A percentile compares a stretch with the other conserved stretches of the same genome.
phyloP scores from a whole-genome alignment of 2,797 vertebrate genomes.

The Spea hammondii region DNA sequence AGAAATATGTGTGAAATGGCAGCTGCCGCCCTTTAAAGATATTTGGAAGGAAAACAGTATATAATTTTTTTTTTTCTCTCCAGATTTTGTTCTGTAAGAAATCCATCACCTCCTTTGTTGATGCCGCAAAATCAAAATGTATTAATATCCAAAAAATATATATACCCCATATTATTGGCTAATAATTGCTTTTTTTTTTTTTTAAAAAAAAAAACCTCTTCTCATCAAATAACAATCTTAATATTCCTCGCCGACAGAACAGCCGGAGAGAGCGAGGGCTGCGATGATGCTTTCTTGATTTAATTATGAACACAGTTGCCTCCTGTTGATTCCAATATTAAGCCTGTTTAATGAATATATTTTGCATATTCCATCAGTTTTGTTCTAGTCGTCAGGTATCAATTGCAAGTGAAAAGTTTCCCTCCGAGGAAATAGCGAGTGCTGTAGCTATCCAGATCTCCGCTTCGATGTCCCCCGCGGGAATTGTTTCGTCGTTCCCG shows the following conservation, averaged over 20 bases:
- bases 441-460: too few species aligned
- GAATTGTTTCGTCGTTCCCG: too few species aligned
- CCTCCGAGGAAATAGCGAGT: too few species aligned
- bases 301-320: constrained; percentile 32
- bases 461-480: too few species aligned
- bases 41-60: too few species aligned
- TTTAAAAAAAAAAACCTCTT: constrained; percentile 9
- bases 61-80: background rate
- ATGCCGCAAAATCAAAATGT: too few species aligned
- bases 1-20: constrained; percentile 2
- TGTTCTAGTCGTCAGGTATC: background rate
- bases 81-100: background rate
- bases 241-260: constrained; percentile 22
- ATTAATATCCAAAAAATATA: constrained; percentile 3
- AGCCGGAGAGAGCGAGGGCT: constrained; percentile 12
- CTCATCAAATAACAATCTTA: constrained; percentile 42
- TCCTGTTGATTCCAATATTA: constrained; percentile 42
- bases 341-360: constrained; percentile 31
- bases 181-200: constrained; percentile 39
- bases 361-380: constrained; percentile 37
- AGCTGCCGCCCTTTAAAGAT: background rate
- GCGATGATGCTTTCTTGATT: constrained; percentile 39
- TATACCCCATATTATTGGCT: constrained; percentile 4
- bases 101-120: background rate
- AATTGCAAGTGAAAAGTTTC: too few species aligned